These are phyloP conservation scores for Calameuta idolon DNA, from an alignment of 2,888 invertebrate genomes.

Conservation along the genomic window DNA sequence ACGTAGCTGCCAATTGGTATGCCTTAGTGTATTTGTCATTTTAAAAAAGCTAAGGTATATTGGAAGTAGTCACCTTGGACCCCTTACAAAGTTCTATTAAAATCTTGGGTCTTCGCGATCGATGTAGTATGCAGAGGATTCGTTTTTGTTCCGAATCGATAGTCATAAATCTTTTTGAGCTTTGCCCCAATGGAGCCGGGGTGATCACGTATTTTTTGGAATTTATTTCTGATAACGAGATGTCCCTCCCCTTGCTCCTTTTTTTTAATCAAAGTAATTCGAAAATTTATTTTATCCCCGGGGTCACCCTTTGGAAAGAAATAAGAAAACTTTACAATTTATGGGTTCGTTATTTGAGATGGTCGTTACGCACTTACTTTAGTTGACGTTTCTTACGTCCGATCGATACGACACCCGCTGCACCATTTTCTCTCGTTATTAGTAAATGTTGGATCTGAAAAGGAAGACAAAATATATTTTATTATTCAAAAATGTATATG, in stretches of 20 bases:
- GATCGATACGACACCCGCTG: not conserved
- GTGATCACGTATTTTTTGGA: slow-evolving; percentile 25
- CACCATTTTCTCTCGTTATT: not conserved
- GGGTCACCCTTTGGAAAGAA: slow-evolving; percentile 39
- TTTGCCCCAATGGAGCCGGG: slow-evolving; percentile 1
- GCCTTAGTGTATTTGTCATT: not conserved
- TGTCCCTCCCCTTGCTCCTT: slow-evolving; percentile 30
- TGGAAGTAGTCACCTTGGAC: not conserved
- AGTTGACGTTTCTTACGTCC: not conserved
- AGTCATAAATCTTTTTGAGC: slow-evolving; percentile 22
- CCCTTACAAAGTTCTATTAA: not conserved
- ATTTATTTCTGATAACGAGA: slow-evolving; percentile 30
- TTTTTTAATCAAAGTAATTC: slow-evolving; percentile 55
- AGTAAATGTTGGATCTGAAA: not conserved
- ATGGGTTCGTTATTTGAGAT: slow-evolving; percentile 38
- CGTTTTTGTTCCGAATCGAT: slow-evolving; percentile 20
- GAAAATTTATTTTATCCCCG: slow-evolving; percentile 50
- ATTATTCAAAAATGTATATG: not conserved
- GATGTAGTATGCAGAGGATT: slow-evolving; percentile 1
- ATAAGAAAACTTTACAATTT: slow-evolving; percentile 51
- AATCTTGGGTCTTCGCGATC: not conserved
- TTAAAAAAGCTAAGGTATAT: not conserved
- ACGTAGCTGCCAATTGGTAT: not conserved
- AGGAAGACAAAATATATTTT: not conserved
- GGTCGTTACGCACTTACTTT: slow-evolving; percentile 28